These are phyloP conservation scores for Hipposideros larvatus DNA, from an alignment of 2,797 vertebrate species.

Conservation along the genomic window DNA sequence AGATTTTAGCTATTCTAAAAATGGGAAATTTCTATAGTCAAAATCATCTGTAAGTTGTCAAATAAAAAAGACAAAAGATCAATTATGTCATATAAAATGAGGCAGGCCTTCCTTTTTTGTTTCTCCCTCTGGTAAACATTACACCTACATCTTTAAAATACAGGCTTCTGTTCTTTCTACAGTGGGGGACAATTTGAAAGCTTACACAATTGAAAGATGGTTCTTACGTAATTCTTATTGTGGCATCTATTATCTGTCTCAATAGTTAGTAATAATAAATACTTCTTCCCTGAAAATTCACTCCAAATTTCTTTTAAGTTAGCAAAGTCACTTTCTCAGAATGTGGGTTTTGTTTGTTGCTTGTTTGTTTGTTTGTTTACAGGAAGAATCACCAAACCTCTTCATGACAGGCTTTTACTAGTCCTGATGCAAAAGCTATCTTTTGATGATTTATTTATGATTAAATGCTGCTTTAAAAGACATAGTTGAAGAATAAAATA, in stretches of 20 bases:
- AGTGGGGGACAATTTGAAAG: slow-evolving; percentile 55
- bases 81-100: slow-evolving; percentile 69
- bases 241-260: slow-evolving; percentile 75
- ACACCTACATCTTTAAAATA: slow-evolving; percentile 64
- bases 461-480: slow-evolving; percentile 63
- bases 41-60: slow-evolving; percentile 19
- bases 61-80: slow-evolving; percentile 68
- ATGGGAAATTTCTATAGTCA: slow-evolving; percentile 65
- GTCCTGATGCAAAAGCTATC: slow-evolving; percentile 48
- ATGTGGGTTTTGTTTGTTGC: slow-evolving; percentile 25
- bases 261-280: slow-evolving; percentile 44
- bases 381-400: slow-evolving; percentile 56
- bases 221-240: slow-evolving; percentile 71
- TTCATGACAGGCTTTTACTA: slow-evolving; percentile 62
- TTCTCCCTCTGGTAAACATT: slow-evolving; percentile 67
- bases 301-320: slow-evolving; percentile 69
- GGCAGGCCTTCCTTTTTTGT: slow-evolving; percentile 43
- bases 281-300: slow-evolving; percentile 68
- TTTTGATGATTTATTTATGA: slow-evolving; percentile 73
- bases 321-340: slow-evolving; percentile 80
- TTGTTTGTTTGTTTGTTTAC: slow-evolving; percentile 34
- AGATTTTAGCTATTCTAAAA: slow-evolving; percentile 63
- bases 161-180: slow-evolving; percentile 51
- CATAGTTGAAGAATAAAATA: slow-evolving; percentile 54
- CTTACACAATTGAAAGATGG: slow-evolving; percentile 68